phyloP scores from a whole-genome alignment of 2,797 vertebrate genomes.

The Florisuga fusca region DNA sequence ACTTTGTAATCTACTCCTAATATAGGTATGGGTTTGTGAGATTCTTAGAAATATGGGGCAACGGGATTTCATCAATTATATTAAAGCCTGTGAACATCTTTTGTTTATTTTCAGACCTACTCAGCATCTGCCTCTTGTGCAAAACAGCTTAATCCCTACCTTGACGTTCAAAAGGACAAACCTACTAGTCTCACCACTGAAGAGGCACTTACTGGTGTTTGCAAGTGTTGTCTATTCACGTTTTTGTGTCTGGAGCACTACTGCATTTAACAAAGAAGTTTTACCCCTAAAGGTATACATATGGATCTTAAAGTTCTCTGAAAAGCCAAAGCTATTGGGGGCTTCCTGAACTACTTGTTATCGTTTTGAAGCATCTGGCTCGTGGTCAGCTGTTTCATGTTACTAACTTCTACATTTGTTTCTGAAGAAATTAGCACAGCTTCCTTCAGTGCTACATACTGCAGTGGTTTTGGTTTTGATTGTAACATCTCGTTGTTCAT shows the following conservation, averaged over 20 bases:
- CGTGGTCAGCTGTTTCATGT: constrained; percentile 63
- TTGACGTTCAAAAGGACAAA: not conserved
- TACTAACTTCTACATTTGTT: constrained; percentile 65
- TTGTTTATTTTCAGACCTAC: not conserved
- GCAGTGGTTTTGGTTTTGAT: constrained; percentile 55
- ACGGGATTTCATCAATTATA: not conserved
- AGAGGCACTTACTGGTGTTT: not conserved
- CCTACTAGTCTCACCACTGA: not conserved
- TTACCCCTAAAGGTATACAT: constrained; percentile 24
- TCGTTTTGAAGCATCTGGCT: constrained; percentile 55
- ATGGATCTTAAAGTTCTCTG: constrained; percentile 41
- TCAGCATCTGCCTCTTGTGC: not conserved
- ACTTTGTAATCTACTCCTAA: not conserved
- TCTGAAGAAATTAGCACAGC: constrained; percentile 61
- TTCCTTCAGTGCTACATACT: constrained; percentile 38
- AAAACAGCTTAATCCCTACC: not conserved
- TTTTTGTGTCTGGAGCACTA: not conserved
- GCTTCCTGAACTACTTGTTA: constrained; percentile 59
- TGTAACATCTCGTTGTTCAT: constrained; percentile 54
- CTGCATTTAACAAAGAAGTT: not conserved
- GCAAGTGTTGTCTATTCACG: not conserved
- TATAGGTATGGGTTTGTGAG: not conserved
- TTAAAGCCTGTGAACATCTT: not conserved
- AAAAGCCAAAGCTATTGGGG: constrained; percentile 44
- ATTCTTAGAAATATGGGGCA: not conserved